Evolutionary conservation across 2,888 invertebrate species (phyloP).

Genomic region (Pterostichus madidus): DNA sequence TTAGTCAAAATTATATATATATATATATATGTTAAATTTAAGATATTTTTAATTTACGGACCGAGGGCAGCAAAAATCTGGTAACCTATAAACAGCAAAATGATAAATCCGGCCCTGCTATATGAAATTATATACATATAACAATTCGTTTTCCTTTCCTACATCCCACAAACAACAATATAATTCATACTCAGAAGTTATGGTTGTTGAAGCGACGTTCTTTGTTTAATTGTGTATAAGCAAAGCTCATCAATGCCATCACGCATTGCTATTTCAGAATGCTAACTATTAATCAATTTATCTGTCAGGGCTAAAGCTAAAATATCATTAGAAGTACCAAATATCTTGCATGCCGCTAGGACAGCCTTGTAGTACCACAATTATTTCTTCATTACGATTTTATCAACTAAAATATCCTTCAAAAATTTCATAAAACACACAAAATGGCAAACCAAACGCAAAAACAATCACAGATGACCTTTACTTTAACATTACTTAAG

Average conservation of each 20-base stretch:
- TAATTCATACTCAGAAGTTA: neutral
- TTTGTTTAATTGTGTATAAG: neutral
- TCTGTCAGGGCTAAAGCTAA: conserved; percentile 21
- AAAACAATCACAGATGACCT: conserved; percentile 60
- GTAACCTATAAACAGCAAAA: too few relatives aligned
- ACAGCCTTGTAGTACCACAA: conserved; percentile 49
- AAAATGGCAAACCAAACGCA: conserved; percentile 45
- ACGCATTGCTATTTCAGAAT: neutral
- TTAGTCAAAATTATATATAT: too few relatives aligned
- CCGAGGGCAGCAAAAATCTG: too few relatives aligned
- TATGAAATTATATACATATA: too few relatives aligned
- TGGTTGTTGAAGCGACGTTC: neutral
- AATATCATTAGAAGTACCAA: conserved; percentile 32
- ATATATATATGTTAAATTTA: too few relatives aligned
- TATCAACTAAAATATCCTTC: conserved; percentile 60
- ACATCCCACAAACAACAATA: neutral
- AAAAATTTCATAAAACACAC: conserved; percentile 58
- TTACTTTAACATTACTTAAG: conserved; percentile 53
- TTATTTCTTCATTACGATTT: conserved; percentile 58
- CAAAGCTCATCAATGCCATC: conserved; percentile 20
- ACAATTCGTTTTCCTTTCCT: too few relatives aligned
- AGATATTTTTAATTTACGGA: too few relatives aligned
- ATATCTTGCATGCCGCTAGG: conserved; percentile 17
- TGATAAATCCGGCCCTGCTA: too few relatives aligned
- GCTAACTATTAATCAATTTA: conserved; percentile 14